These are phyloP conservation scores for Drosophila lutescens DNA, from an alignment of 2,888 invertebrate genomes.

Conservation along the genomic window DNA sequence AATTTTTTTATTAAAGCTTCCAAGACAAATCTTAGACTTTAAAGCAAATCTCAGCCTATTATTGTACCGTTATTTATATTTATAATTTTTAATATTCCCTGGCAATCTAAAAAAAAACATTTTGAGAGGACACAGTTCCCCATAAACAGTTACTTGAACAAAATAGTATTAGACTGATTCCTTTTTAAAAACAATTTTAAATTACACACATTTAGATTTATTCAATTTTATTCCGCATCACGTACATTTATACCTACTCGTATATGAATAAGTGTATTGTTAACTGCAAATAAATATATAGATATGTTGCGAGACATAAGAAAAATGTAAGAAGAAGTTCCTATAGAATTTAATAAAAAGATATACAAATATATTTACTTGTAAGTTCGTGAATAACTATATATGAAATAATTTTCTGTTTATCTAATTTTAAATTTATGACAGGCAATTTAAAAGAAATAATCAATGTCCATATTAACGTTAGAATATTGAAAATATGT, in stretches of 20 bases:
- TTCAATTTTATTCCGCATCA: not conserved
- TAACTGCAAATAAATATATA: constrained; percentile 5
- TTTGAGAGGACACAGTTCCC: not conserved
- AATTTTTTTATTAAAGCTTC: constrained; percentile 10
- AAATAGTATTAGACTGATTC: constrained; percentile 11
- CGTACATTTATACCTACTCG: constrained; percentile 12
- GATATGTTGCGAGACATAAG: constrained; percentile 34
- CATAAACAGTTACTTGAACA: not conserved
- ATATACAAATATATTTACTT: constrained; percentile 23
- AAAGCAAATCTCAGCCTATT: constrained; percentile 6
- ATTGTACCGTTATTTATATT: constrained; percentile 21
- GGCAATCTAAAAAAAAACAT: not conserved
- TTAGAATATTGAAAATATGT: not conserved
- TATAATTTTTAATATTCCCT: constrained; percentile 1
- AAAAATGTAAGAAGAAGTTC: constrained; percentile 70
- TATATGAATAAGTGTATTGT: constrained; percentile 32
- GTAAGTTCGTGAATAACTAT: constrained; percentile 21
- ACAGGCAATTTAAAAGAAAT: not conserved
- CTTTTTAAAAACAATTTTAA: not conserved
- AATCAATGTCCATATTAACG: not conserved
- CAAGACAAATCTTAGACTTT: constrained; percentile 13
- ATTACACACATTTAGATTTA: not conserved
- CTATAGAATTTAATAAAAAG: constrained; percentile 63
- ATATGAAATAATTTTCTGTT: constrained; percentile 6
- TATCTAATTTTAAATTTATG: not conserved